phyloP scores from a whole-genome alignment of 23 tunicate species.

The Trididemnum miniatum region DNA sequence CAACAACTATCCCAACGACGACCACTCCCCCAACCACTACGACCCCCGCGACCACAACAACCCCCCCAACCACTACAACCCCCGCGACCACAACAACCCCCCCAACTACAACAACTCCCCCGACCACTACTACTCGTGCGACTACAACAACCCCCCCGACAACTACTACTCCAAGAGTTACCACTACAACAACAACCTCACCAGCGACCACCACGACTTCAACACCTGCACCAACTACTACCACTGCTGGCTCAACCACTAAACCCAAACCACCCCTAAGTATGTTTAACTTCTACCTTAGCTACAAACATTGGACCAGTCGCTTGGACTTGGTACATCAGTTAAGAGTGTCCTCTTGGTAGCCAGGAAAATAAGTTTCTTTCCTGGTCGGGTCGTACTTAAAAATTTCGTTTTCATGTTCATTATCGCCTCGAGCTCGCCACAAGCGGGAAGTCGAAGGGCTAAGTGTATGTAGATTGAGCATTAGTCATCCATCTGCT shows the following conservation, averaged over 20 bases:
- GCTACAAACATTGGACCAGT: no score
- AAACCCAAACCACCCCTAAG: no score
- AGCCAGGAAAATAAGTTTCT: no score
- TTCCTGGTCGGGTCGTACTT: no score
- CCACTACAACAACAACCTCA: background rate
- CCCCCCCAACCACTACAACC: background rate
- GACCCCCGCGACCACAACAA: background rate
- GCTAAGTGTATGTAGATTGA: no score
- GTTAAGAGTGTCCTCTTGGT: no score
- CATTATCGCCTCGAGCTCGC: no score
- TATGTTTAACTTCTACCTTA: no score
- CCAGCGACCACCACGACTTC: background rate
- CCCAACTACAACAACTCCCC: background rate
- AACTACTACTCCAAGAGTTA: background rate
- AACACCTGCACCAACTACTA: background rate
- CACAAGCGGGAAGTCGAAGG: no score
- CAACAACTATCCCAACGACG: background rate
- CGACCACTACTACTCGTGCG: background rate
- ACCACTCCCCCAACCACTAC: background rate
- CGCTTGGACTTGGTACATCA: no score
- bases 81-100: background rate
- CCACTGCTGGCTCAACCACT: background rate
- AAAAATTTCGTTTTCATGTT: no score
- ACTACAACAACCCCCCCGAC: background rate
- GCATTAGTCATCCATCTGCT: no score